A percentile compares a stretch with the other conserved stretches of the same genome.
Conservation (phyloP, 1,140 invertebrate species). For the Leptestheria dahalacensis region DNA sequence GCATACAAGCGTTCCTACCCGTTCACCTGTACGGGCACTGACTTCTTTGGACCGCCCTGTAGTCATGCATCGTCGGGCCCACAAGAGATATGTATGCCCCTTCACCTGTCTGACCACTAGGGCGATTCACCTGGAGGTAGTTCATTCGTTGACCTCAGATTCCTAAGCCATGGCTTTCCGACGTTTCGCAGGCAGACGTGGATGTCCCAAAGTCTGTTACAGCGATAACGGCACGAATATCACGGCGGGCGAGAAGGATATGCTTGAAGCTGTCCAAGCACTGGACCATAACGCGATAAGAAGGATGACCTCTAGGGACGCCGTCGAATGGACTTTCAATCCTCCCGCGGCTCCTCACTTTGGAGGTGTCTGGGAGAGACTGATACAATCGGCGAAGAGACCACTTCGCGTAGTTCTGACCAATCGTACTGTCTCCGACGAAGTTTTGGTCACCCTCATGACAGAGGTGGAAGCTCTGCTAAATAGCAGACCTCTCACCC, state of each 20-base stretch:
- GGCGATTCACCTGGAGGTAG: conserved; percentile 25
- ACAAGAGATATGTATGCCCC: conserved; percentile 22
- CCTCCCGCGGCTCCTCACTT: conserved; percentile 11
- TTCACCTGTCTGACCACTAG: conserved; percentile 22
- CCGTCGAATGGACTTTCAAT: conserved; percentile 21
- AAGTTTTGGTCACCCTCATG: conserved; percentile 14
- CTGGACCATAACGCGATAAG: background rate
- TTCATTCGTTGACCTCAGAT: conserved; percentile 18
- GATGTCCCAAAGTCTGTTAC: conserved; percentile 17
- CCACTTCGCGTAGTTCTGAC: conserved; percentile 9
- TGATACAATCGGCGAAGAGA: conserved; percentile 15
- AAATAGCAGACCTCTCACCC: conserved; percentile 9
- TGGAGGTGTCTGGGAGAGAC: conserved; percentile 16
- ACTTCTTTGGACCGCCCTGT: conserved; percentile 22
- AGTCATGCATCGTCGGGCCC: conserved; percentile 10
- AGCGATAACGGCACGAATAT: conserved; percentile 26
- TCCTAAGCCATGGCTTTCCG: conserved; percentile 20
- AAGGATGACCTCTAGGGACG: conserved; percentile 7
- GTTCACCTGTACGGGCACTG: conserved; percentile 18
- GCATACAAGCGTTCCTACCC: background rate
- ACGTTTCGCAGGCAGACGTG: conserved; percentile 22
- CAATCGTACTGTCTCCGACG: conserved; percentile 10
- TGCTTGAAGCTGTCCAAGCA: background rate
- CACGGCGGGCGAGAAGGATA: conserved; percentile 19
- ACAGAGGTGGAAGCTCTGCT: conserved; percentile 7